Percentiles rank a stretch among this genome's conserved stretches.
Evolutionary conservation across 1,140 invertebrate genomes (phyloP).

Genomic region (Aethina tumida): DNA sequence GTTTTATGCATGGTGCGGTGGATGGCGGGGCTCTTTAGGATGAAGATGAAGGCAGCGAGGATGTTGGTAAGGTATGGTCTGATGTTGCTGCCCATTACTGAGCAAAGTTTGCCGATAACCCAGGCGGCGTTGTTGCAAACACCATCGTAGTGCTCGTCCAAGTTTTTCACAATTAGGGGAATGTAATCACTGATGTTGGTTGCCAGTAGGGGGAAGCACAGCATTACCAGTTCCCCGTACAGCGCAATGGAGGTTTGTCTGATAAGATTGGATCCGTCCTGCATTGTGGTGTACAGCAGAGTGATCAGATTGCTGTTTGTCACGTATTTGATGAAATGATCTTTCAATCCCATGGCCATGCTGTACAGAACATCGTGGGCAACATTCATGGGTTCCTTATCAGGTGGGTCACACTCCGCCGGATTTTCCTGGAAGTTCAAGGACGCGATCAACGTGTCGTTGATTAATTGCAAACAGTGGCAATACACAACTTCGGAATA

Average conservation of each 20-base stretch:
- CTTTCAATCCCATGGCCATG: conserved; percentile 87
- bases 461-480: conserved; percentile 89
- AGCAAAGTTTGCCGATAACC: conserved; percentile 95
- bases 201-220: conserved; percentile 92
- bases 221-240: conserved; percentile 94
- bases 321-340: conserved; percentile 87
- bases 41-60: conserved; percentile 24
- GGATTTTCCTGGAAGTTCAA: conserved; percentile 86
- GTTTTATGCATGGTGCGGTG: conserved; percentile 31
- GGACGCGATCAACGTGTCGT: conserved; percentile 67
- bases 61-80: conserved; percentile 29
- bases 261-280: conserved; percentile 94
- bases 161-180: conserved; percentile 89
- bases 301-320: conserved; percentile 89
- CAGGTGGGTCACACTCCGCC: conserved; percentile 78
- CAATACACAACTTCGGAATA: conserved; percentile 96
- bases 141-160: conserved; percentile 94
- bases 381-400: conserved; percentile 99
- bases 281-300: conserved; percentile 93
- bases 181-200: conserved; percentile 89
- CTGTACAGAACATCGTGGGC: conserved; percentile 91
- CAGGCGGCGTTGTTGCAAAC: conserved; percentile 99
- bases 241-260: conserved; percentile 96
- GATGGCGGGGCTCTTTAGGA: conserved; percentile 20
- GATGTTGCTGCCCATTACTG: conserved; percentile 66